These are phyloP conservation scores for Tachina fera DNA, from an alignment of 2,888 invertebrate species.

Conservation along the genomic window DNA sequence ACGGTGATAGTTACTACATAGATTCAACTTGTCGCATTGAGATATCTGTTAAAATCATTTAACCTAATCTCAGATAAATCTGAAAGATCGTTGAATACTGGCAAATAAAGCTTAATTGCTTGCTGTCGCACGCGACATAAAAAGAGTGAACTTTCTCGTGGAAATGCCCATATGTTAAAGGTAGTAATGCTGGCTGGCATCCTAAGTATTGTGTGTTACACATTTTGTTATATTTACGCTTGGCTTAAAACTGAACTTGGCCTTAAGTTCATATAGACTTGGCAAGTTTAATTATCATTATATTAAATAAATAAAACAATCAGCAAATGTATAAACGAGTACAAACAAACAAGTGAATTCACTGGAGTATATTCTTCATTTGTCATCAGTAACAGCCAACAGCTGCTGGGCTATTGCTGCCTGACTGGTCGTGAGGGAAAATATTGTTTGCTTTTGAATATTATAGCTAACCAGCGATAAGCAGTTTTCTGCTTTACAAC, in stretches of 20 bases:
- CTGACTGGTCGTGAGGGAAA: slow-evolving; percentile 22
- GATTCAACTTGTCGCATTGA: too few relatives aligned
- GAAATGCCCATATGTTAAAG: not conserved
- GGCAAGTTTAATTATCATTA: slow-evolving; percentile 29
- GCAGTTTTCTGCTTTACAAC: not conserved
- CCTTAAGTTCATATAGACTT: slow-evolving; percentile 59
- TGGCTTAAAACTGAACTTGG: slow-evolving; percentile 67
- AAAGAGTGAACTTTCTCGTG: too few relatives aligned
- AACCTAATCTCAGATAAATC: too few relatives aligned
- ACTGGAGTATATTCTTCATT: slow-evolving; percentile 39
- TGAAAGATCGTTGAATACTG: too few relatives aligned
- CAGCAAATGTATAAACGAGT: not conserved
- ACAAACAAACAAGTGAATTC: slow-evolving; percentile 12
- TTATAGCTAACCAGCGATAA: not conserved
- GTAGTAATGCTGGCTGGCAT: not conserved
- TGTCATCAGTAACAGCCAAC: slow-evolving; percentile 44
- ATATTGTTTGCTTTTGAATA: not conserved
- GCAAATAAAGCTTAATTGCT: too few relatives aligned
- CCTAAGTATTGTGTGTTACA: slow-evolving; percentile 50
- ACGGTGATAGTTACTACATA: too few relatives aligned
- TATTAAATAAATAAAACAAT: slow-evolving; percentile 42
- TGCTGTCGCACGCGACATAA: too few relatives aligned
- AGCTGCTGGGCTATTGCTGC: not conserved
- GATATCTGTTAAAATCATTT: too few relatives aligned
- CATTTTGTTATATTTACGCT: slow-evolving; percentile 64